Percentiles rank a stretch among this genome's conserved stretches.
Conservation (phyloP, 2,113 vertebrate species). For the Oxyruncus cristatus region DNA sequence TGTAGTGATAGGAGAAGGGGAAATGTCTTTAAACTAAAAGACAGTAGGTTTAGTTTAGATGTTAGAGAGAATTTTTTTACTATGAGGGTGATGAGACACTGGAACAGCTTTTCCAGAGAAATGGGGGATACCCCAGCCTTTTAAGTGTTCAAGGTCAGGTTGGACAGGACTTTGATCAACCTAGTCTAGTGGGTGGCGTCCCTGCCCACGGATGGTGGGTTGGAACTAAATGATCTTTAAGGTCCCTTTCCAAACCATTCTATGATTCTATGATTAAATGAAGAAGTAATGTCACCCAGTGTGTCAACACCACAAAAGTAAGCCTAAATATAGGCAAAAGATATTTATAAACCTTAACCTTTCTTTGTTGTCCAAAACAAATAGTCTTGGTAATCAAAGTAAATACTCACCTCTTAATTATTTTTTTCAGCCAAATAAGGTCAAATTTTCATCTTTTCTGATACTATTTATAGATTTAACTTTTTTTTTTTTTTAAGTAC, state of each 20-base stretch:
- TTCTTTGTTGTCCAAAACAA: not conserved
- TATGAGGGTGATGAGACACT: not conserved
- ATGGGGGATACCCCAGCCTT: not conserved
- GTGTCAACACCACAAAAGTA: not conserved
- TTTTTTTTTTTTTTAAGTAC: not conserved
- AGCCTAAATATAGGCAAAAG: not conserved
- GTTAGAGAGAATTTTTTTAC: not conserved
- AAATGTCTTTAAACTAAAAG: not conserved
- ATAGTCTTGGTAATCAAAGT: not conserved
- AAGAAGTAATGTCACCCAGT: fast-evolving
- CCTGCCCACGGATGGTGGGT: not conserved
- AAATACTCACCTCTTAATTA: not conserved
- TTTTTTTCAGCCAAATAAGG: not conserved
- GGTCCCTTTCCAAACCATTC: not conserved
- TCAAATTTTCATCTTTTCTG: not conserved
- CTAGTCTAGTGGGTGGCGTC: not conserved
- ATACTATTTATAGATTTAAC: not conserved
- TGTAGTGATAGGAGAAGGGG: not conserved
- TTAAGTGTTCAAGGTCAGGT: not conserved
- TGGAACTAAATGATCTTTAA: not conserved
- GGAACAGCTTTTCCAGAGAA: not conserved
- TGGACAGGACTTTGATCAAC: not conserved
- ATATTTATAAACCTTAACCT: not conserved
- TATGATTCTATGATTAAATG: not conserved
- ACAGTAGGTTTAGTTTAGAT: not conserved